Evolutionary conservation across 2,797 vertebrate genomes (phyloP).

Genomic region (Enteromius mattozi): DNA sequence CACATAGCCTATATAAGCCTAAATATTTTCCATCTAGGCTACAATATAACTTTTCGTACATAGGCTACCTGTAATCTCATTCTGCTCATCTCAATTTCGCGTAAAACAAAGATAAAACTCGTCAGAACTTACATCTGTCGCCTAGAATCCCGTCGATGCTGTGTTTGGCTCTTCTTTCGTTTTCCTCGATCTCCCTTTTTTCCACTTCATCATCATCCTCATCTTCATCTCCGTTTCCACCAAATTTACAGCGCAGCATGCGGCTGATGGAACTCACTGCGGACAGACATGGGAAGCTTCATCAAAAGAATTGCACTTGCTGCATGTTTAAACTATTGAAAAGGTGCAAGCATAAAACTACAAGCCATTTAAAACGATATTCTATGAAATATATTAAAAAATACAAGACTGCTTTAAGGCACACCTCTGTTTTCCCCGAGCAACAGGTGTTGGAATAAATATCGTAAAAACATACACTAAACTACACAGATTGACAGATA

Average conservation of each 20-base stretch:
- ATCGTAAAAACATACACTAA: background rate
- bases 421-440: background rate
- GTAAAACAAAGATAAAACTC: background rate
- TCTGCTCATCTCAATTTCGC: background rate
- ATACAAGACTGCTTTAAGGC: background rate
- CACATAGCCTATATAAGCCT: background rate
- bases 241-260: constrained; percentile 95
- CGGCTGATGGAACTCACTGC: constrained; percentile 97
- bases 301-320: background rate
- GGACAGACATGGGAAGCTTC: background rate
- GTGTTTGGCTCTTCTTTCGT: constrained; percentile 93
- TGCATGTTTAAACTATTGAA: background rate
- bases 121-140: constrained; percentile 89
- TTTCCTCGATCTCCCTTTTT: constrained; percentile 92
- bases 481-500: background rate
- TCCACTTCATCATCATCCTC: constrained; percentile 93
- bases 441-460: constrained; percentile 27
- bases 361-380: background rate
- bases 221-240: constrained; percentile 93
- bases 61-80: background rate
- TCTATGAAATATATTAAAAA: background rate
- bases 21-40: background rate
- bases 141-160: constrained; percentile 98
- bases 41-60: background rate
- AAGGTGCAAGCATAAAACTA: background rate